Evolutionary conservation across 2,888 invertebrate genomes (phyloP), one percentile per base, ranked within the genome.

Genomic region (Acleris sparsana): DNA sequence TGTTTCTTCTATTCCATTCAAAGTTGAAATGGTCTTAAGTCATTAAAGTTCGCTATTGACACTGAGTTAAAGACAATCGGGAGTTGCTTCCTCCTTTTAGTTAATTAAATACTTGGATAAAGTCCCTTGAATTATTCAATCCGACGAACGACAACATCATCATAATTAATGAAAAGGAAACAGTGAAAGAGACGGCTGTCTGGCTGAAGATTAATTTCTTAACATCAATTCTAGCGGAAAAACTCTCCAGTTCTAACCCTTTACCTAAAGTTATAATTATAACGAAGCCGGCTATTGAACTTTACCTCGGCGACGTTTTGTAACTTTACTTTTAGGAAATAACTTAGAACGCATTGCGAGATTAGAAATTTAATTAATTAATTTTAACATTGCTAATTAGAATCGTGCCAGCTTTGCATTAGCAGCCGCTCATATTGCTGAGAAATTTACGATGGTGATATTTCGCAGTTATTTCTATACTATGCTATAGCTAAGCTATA

Each of bases 161-260:
- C 55, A 60, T 49, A 46, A 58, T 52, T 20, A 63, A 63, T 58
- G 58, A 58, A 63, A 52, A 63, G 46, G 51, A 60, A 65, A 65
- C 56, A 52, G 46, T 60, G 53, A 44, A 44, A 65, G 48, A 65
- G 52, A 64, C 13, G 51, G 20, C 46, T 18, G 49, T 49, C 29
- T 44, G 20, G 44, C 55, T 59, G 20, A 33, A 55, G 56, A 63
- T 67, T 52, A 63, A 62, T 63, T 56, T 60, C 52, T 67, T 33
- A 76, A 75, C 68, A 74, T 73, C 75, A 74, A 78, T 75, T 76
- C 71, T 72, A 71, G 73, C 69, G 73, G 73, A 75, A 74, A 79
- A 75, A 77, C 67, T 73, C 71, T 62, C 70, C 74, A 75, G 74
- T 72, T 69, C 64, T 60, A 69, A 71, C 73, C 70, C 71, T 70